Conservation (phyloP, 1,140 invertebrate genomes). For the Apolygus lucorum region DNA sequence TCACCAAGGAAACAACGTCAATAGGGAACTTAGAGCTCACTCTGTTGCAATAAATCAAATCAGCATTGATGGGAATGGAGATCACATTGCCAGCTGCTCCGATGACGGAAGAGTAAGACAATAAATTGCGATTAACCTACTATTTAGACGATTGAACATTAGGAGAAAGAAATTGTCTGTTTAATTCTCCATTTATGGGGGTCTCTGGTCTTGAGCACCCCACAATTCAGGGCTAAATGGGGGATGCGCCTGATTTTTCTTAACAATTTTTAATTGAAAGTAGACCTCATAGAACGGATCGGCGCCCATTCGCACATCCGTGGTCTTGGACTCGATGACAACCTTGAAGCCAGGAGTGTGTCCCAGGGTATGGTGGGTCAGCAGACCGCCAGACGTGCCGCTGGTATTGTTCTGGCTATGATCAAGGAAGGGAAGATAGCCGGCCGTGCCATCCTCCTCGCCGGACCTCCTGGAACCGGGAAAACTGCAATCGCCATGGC, state of each 20-base stretch:
- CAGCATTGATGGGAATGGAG: conserved; percentile 83
- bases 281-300: too few species aligned
- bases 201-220: too few species aligned
- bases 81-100: conserved; percentile 87
- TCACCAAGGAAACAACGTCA: conserved; percentile 73
- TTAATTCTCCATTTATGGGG: too few species aligned
- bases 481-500: conserved; percentile 97
- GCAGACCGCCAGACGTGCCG: conserved; percentile 74
- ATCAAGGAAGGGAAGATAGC: conserved; percentile 97
- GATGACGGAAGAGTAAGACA: conserved; percentile 77
- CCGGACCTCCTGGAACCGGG: conserved; percentile 92
- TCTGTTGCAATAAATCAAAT: conserved; percentile 87
- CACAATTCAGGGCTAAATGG: too few species aligned
- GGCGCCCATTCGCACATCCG: not conserved
- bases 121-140: not conserved
- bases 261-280: too few species aligned
- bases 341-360: conserved; percentile 40
- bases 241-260: too few species aligned
- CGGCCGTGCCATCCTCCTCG: conserved; percentile 86
- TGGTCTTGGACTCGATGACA: not conserved
- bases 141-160: too few species aligned
- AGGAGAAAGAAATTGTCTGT: too few species aligned
- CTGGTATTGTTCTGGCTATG: conserved; percentile 94
- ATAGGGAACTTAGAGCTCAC: conserved; percentile 65
- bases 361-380: conserved; percentile 98